Base-by-base conservation (phyloP, 2,797 vertebrate genomes). In the Malurus leucopterus region DNA sequence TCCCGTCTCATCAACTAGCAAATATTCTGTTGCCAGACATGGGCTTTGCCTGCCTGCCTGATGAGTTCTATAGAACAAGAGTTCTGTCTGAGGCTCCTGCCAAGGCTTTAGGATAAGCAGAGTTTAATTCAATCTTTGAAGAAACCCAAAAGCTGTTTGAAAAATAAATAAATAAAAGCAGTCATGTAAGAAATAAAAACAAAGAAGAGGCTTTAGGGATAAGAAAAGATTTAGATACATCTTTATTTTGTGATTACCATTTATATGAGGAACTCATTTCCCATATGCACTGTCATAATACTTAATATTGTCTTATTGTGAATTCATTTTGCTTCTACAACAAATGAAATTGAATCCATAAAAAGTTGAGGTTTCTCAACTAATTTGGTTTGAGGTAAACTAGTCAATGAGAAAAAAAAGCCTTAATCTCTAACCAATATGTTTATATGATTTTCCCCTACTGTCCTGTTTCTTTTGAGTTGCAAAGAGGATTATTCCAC, bases 381-480 rank as follows among this genome's bases (percentile, higher is more conserved):
- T 86, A 85, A 86, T 95, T 92, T 85, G 69, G 50, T 76, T 83
- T 32, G 81, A 94, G 69, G 79, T 81, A 84, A 93, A 88, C 74
- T 68, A 90, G 93, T 93, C 89, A 91, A 86, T 90, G 85, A 92
- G 90, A 73, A 50, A 21, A 85, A 84, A 85, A 80, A 19, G 4
- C 95, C 95, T 96, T 97, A 96, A 93, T 95, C 95, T 96, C 95
- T 96, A 96, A 97, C 97, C 97, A 98, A 98, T 98, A 98, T 96
- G 96, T 96, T 95, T 80, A 85, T 59, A 92, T 90, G 83, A 61
- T 94, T 95, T 93, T 59, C 71, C 84, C 70, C 55, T 76, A 68
- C 77, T 75, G 30, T 49, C 83, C 91, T 86, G 89, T 86, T 88
- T 94, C 64, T 94, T 88, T 93, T 71, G 84, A 86, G 70, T 91